These are phyloP conservation scores for Poeciliopsis occidentalis DNA, from an alignment of 2,113 vertebrate species.

Conservation along the genomic window DNA sequence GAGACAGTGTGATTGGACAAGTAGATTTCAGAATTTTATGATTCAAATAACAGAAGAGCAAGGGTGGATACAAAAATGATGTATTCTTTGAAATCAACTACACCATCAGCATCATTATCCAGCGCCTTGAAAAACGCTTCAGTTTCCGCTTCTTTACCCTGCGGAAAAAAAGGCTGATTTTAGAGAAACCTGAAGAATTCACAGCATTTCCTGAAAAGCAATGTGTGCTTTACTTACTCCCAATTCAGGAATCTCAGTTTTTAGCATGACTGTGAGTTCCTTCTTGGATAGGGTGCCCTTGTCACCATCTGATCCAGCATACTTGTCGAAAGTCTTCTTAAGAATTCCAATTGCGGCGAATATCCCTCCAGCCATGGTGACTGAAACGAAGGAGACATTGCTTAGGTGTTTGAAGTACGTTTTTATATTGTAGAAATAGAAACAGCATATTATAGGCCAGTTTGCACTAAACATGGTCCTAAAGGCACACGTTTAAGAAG, in stretches of 20 bases:
- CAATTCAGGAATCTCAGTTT: constrained; percentile 40
- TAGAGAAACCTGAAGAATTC: not conserved
- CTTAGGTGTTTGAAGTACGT: not conserved
- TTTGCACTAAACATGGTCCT: too few species aligned
- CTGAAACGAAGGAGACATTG: not conserved
- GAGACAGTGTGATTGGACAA: not conserved
- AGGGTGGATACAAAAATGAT: not conserved
- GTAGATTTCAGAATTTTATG: too few species aligned
- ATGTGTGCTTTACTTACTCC: constrained; percentile 60
- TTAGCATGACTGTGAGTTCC: constrained; percentile 83
- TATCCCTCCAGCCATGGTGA: constrained; percentile 64
- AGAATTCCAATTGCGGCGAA: constrained; percentile 75
- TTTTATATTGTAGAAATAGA: not conserved
- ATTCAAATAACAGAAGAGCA: not conserved
- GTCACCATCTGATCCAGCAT: constrained; percentile 84
- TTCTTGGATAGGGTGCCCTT: constrained; percentile 82
- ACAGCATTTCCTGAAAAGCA: not conserved
- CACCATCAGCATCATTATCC: constrained; percentile 53
- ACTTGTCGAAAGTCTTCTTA: constrained; percentile 80
- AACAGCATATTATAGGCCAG: not conserved
- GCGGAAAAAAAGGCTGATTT: not conserved
- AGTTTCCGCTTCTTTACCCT: not conserved
- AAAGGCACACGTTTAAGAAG: too few species aligned
- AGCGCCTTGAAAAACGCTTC: constrained; percentile 44
- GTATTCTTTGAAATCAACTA: constrained; percentile 68